Conservation (phyloP, 92 coral and sea anemone genomes). For the Metridium senile region DNA sequence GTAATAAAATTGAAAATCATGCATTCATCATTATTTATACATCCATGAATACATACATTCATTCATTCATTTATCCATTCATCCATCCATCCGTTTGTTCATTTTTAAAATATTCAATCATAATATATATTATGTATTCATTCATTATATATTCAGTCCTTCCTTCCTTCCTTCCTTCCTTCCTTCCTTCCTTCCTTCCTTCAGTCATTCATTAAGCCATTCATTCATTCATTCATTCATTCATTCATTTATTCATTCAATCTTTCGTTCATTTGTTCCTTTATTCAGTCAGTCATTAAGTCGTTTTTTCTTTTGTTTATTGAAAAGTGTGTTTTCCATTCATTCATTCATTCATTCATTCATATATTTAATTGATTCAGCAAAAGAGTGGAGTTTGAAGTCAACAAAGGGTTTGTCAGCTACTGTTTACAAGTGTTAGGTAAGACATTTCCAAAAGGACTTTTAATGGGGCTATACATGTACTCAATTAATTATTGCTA, state of each 20-base stretch:
- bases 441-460: no score
- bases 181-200: neutral
- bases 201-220: neutral
- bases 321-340: no score
- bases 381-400: constrained; percentile 71
- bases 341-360: neutral
- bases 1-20: no score
- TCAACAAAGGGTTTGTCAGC: constrained; percentile 59
- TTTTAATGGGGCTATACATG: no score
- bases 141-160: neutral
- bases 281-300: neutral
- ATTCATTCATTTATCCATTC: no score
- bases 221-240: neutral
- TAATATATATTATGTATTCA: no score
- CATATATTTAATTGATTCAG: no score
- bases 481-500: no score
- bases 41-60: no score
- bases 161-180: neutral
- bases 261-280: neutral
- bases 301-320: neutral
- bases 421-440: constrained; percentile 75
- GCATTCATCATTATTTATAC: no score
- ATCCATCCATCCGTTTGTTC: no score
- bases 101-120: no score
- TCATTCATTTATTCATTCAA: neutral